Evolutionary conservation across 2,113 vertebrate genomes (phyloP).

Genomic region (Myotis yumanensis): DNA sequence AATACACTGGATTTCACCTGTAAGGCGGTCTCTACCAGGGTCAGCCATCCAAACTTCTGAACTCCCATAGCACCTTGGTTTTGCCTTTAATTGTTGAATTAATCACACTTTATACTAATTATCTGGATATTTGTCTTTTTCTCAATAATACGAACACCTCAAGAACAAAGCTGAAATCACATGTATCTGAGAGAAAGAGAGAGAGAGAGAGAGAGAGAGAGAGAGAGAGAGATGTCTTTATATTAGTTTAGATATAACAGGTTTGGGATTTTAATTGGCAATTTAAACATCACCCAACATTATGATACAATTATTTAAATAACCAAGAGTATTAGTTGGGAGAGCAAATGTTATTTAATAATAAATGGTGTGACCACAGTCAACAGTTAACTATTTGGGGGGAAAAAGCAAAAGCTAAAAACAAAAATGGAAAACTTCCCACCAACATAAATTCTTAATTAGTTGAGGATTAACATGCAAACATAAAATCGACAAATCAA

Average conservation of each 20-base stretch:
- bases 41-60: background rate
- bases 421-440: background rate
- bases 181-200: background rate
- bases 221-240: background rate
- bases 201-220: too few relatives aligned
- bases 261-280: conserved; percentile 39
- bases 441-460: background rate
- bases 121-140: conserved; percentile 20
- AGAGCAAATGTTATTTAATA: conserved; percentile 16
- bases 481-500: background rate
- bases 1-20: background rate
- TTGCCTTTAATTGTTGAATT: conserved; percentile 41
- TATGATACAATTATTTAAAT: background rate
- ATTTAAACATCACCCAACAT: background rate
- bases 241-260: background rate
- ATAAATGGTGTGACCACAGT: background rate
- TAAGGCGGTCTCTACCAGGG: background rate
- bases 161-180: background rate
- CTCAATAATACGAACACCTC: background rate
- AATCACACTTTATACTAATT: conserved; percentile 14
- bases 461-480: background rate
- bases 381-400: background rate
- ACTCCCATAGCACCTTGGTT: background rate
- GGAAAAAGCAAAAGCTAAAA: background rate
- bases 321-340: background rate